Percentiles rank a stretch among this genome's conserved stretches.
Evolutionary conservation across 1,140 invertebrate genomes (phyloP).

Genomic region (Reticulitermes speratus): DNA sequence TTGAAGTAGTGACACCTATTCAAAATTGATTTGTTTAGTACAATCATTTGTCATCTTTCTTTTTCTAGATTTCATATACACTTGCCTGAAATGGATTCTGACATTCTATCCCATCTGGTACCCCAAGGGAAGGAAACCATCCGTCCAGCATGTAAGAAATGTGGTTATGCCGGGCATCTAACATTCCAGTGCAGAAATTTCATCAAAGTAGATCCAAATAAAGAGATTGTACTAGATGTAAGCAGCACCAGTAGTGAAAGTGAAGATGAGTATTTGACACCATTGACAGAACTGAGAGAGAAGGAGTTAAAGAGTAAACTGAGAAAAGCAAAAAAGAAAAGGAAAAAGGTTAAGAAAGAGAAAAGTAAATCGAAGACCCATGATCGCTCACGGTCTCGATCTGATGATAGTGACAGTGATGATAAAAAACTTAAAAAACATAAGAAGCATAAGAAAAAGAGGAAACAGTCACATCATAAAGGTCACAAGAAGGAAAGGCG

Average conservation of each 20-base stretch:
- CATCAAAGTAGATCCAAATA: conserved; percentile 83
- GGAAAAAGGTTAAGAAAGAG: conserved; percentile 52
- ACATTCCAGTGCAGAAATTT: conserved; percentile 97
- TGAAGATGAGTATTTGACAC: conserved; percentile 79
- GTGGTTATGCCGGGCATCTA: conserved; percentile 91
- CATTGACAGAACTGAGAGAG: conserved; percentile 74
- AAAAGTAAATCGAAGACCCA: conserved; percentile 44
- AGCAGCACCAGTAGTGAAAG: conserved; percentile 92
- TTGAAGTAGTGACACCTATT: too few species aligned
- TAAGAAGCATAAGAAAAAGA: not conserved
- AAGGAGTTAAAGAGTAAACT: conserved; percentile 69
- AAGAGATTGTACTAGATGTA: conserved; percentile 91
- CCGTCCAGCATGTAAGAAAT: conserved; percentile 86
- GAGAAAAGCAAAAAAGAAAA: conserved; percentile 54
- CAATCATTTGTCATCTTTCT: not conserved
- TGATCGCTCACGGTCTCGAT: not conserved
- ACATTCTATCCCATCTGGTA: conserved; percentile 51
- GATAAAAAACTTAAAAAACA: conserved; percentile 19
- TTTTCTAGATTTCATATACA: not conserved
- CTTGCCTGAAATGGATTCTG: conserved; percentile 47
- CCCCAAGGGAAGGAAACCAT: conserved; percentile 67
- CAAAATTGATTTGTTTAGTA: too few species aligned
- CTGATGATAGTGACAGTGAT: conserved; percentile 8
- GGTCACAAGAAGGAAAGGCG: not conserved
- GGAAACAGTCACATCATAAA: not conserved